Base-by-base conservation (phyloP, 2,888 invertebrate species). In the Coremacera marginata region DNA sequence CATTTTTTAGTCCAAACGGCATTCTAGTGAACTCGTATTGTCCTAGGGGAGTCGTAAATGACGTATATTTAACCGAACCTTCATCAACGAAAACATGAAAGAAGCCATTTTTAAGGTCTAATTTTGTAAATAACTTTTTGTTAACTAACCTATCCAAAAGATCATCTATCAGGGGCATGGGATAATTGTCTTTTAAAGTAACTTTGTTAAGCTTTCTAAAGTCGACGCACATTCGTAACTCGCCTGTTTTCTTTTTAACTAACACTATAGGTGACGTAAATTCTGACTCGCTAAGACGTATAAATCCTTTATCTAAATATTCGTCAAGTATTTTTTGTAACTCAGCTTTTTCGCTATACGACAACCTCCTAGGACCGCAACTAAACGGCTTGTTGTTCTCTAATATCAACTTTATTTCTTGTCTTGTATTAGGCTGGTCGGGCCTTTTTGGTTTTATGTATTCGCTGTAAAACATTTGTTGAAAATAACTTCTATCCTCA, bases 61-160 rank as follows among this genome's bases (percentile, higher is more conserved):
- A 52, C 52, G 52, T 52, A 52, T 52, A 52, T 52, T 52, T 52
- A 52, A 52, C 16, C 0, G 77, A 75, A 1, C 71, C 71, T 8
- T 75, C 57, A 22, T 16, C 19, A 5, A 74, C 19, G 16, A 51
- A 57, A 3, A 57, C 75, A 57, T 77, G 75, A 19, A 65, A 71
- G 49, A 76, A 70, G 16, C n/a, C n/a, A n/a, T 55, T 22, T 5
- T 22, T 22, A 22, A 22, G n/a, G 55, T 55, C 55, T 55, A 62
- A 62, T 44, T 31, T 55, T 52, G 52, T 52, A 52, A 52, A 52
- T 5, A 52, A 1, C 5, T 19, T 19, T 52, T 52, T 52, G 19
- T 52, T 52, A 16, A 52, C 52, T 52, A 52, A 52, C 52, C 52
- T 52, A 7, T 52, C 52, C 52, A 52, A 52, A 4, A 52, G 52